These are phyloP conservation scores for Falco novaeseelandiae DNA, from an alignment of 2,797 vertebrate genomes.

Conservation along the genomic window DNA sequence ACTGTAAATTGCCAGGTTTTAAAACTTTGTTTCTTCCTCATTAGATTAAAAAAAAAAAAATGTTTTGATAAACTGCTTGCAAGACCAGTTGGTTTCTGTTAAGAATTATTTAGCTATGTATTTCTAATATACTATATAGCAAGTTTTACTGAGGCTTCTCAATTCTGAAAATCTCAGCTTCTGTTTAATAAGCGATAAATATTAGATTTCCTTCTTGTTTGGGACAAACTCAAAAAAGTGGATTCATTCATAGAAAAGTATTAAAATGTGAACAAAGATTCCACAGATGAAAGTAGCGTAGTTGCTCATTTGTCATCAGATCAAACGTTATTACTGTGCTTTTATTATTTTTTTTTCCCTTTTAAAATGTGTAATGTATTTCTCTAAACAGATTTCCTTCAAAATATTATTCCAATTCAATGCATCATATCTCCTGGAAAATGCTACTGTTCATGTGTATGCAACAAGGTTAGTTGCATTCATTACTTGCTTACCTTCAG, in stretches of 20 bases:
- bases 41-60: not conserved
- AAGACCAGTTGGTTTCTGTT: not conserved
- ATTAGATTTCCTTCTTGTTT: not conserved
- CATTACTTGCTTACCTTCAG: not conserved
- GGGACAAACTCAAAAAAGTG: not conserved
- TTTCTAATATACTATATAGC: not conserved
- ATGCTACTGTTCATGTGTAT: slow-evolving; percentile 83
- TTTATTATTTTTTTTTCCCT: not conserved
- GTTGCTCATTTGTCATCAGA: not conserved
- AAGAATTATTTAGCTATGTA: not conserved
- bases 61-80: not conserved
- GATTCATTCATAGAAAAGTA: not conserved
- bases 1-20: not conserved
- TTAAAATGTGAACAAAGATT: not conserved
- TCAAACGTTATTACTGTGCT: not conserved
- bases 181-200: not conserved
- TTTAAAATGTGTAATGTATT: not conserved
- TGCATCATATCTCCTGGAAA: slow-evolving; percentile 79
- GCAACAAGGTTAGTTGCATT: slow-evolving; percentile 84
- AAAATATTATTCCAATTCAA: slow-evolving; percentile 90
- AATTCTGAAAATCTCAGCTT: not conserved
- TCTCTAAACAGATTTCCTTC: slow-evolving; percentile 84
- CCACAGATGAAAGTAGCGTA: not conserved
- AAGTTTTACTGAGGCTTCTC: not conserved
- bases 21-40: not conserved